phyloP scores from a whole-genome alignment of 2,797 vertebrate genomes.

The Siniperca obscura region DNA sequence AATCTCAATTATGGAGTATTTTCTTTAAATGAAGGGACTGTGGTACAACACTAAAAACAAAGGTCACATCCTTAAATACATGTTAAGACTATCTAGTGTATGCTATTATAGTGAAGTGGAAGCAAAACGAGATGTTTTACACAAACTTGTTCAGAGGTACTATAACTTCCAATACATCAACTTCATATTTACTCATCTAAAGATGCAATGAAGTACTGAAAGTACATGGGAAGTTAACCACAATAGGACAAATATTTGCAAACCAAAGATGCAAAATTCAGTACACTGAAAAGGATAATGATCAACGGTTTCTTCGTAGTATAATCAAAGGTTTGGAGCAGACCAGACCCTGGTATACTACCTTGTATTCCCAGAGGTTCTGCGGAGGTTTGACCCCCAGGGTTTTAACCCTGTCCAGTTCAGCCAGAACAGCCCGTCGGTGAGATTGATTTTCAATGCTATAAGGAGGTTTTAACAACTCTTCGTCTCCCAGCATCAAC shows the following conservation, averaged over 20 bases:
- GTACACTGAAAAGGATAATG: not conserved
- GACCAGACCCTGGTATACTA: conserved; percentile 51
- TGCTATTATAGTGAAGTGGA: not conserved
- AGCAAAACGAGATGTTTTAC: not conserved
- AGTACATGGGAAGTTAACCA: not conserved
- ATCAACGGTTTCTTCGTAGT: not conserved
- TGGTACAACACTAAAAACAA: not conserved
- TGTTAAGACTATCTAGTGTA: not conserved
- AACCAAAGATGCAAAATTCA: not conserved
- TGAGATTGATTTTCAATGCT: conserved; percentile 90
- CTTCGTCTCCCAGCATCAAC: conserved; percentile 90
- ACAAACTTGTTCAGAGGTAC: not conserved
- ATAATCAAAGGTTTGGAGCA: not conserved
- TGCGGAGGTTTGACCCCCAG: conserved; percentile 93
- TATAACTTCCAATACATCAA: not conserved
- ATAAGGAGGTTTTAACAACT: conserved; percentile 88
- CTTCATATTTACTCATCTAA: not conserved
- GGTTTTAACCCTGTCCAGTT: conserved; percentile 89
- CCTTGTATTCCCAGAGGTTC: conserved; percentile 98
- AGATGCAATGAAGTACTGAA: not conserved
- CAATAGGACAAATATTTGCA: not conserved
- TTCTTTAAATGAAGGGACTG: not conserved
- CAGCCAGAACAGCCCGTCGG: conserved; percentile 87
- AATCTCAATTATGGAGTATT: not conserved
- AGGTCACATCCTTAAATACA: not conserved